These are phyloP conservation scores for Agriopis marginaria DNA, from an alignment of 2,888 invertebrate species.

Conservation along the genomic window DNA sequence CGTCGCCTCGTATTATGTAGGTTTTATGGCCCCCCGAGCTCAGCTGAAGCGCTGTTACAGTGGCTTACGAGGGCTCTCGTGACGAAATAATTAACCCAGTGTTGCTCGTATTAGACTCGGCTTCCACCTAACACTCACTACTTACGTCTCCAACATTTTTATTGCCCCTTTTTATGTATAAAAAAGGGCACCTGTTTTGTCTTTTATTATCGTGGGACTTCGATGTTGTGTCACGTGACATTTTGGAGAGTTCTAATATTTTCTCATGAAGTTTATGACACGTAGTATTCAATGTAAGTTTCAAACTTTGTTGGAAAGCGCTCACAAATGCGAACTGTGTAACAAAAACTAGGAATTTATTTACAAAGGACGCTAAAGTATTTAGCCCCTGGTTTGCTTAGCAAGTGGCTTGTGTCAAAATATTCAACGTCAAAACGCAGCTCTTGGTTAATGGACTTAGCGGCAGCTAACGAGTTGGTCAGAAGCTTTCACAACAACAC, in stretches of 20 bases:
- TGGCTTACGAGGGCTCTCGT: conserved; percentile 83
- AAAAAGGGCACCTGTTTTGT: conserved; percentile 18
- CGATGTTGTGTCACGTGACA: conserved; percentile 5
- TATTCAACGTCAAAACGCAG: conserved; percentile 70
- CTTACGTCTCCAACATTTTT: conserved; percentile 64
- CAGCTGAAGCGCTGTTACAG: conserved; percentile 79
- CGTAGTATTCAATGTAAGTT: conserved; percentile 5
- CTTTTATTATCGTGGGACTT: conserved; percentile 11
- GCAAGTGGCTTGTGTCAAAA: conserved; percentile 66
- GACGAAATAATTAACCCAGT: conserved; percentile 84
- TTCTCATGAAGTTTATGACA: conserved; percentile 9
- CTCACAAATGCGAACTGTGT: conserved; percentile 18
- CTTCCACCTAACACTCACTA: conserved; percentile 65
- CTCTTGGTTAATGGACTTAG: conserved; percentile 74
- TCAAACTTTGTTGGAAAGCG: conserved; percentile 24
- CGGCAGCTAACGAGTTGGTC: conserved; percentile 64
- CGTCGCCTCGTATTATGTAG: conserved; percentile 83
- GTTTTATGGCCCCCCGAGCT: conserved; percentile 80
- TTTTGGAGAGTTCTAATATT: conserved; percentile 1
- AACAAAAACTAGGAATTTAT: conserved; percentile 35
- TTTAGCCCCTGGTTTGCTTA: conserved; percentile 61
- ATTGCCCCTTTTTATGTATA: conserved; percentile 52
- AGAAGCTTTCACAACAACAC: conserved; percentile 46
- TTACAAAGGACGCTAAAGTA: conserved; percentile 63
- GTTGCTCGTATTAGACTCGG: conserved; percentile 75